Evolutionary conservation across 2,797 vertebrate genomes (phyloP).

Genomic region (Hapalemur alaotrensis): DNA sequence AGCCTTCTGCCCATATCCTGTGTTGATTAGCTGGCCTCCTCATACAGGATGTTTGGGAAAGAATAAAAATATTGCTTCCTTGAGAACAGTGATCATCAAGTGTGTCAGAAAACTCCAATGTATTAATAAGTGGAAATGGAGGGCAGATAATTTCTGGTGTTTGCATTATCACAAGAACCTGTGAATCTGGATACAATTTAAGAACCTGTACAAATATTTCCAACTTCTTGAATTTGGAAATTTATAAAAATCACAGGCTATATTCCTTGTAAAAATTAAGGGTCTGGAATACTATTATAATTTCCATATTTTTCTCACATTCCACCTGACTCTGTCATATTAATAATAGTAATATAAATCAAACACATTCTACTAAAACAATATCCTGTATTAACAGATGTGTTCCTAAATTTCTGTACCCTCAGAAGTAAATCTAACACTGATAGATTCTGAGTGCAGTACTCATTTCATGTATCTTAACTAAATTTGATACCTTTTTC

Average conservation of each 20-base stretch:
- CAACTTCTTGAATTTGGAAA: not conserved
- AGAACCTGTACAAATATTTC: not conserved
- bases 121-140: too few species aligned
- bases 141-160: too few species aligned
- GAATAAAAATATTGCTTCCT: not conserved
- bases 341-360: not conserved
- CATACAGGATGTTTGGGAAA: not conserved
- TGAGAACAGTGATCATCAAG: not conserved
- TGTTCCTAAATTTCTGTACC: not conserved
- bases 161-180: not conserved
- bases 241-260: not conserved
- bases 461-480: not conserved
- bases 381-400: not conserved
- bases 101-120: not conserved
- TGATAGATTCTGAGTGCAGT: not conserved
- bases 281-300: not conserved
- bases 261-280: not conserved
- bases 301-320: not conserved
- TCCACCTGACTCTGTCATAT: not conserved
- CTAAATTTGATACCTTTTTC: conserved; percentile 3
- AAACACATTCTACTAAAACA: not conserved
- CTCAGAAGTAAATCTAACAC: too few species aligned
- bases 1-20: not conserved
- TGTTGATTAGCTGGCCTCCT: not conserved
- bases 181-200: not conserved